Evolutionary conservation across 2,797 vertebrate genomes (phyloP), one percentile per base, ranked within the genome.

Genomic region (Sylvilagus floridanus): DNA sequence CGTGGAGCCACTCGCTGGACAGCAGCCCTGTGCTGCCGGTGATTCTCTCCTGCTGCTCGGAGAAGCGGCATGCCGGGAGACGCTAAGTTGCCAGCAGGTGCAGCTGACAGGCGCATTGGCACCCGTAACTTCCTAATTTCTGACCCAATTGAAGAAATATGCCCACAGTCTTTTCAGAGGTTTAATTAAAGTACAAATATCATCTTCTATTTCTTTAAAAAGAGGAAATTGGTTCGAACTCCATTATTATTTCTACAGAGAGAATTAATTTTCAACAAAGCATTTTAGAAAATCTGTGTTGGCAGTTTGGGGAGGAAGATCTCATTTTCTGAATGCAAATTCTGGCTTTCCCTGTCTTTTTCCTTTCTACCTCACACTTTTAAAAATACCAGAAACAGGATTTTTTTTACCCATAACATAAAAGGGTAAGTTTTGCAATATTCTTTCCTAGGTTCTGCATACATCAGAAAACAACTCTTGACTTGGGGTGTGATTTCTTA

Each of bases 241-340:
- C 13, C 11, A 78, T 92, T 76, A 85, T 90, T 88, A n/a, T 85
- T 83, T 95, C 66, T 50, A 26, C 9, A 68, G 24, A 93, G 93
- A 97, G 82, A 95, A 91, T 91, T 90, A 90, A 77, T 88, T 90
- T 93, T 96, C 88, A 92, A 54, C 30, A 62, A 66, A 32, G 16
- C n/a, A 22, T 50, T 95, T 95, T 90, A 73, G 42, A 73, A 93
- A 76, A 84, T 72, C 7, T 71, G 60, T 88, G 77, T 47, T 82
- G 37, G 66, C 88, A 50, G 24, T 72, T 93, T 95, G 0, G 10
- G 84, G 37, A 75, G 42, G 79, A 32, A 96, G 91, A 91, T 35
- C 50, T 91, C 30, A 62, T 88, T 94, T n/a, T 96, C 75, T 90
- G 82, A 11, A 7, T 73, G 93, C 69, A 95, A 95, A 84, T 96